Evolutionary conservation across 2,113 vertebrate genomes (phyloP).

Genomic region (Lipophrys pholis): DNA sequence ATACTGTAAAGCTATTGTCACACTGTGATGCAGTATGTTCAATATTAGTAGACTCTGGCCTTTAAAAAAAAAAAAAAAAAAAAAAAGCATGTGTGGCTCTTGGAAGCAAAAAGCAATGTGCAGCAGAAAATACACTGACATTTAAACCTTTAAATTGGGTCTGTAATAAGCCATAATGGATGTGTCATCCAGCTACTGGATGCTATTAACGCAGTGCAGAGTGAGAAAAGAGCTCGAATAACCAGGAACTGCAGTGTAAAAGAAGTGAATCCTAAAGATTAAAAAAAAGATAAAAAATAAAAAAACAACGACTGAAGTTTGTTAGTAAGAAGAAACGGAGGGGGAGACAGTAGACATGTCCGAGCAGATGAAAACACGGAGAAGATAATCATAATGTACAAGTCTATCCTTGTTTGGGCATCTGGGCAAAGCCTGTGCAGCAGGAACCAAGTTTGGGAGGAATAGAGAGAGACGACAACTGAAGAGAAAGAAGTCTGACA

Average conservation of each 20-base stretch:
- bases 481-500: not conserved
- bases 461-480: constrained; percentile 10
- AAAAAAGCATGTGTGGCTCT: not conserved
- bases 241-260: constrained; percentile 4
- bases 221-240: constrained; percentile 27
- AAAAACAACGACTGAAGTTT: constrained; percentile 12
- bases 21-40: constrained; percentile 18
- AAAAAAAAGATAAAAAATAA: not conserved
- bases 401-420: constrained; percentile 77
- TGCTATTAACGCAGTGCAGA: constrained; percentile 34
- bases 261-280: constrained; percentile 31
- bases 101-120: constrained; percentile 15
- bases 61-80: constrained; percentile 35
- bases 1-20: constrained; percentile 39
- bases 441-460: constrained; percentile 39
- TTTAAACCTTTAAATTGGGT: constrained; percentile 38
- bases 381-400: constrained; percentile 39
- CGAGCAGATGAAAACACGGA: constrained; percentile 36
- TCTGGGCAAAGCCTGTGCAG: constrained; percentile 55
- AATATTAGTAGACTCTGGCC: not conserved
- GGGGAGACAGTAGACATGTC: constrained; percentile 6
- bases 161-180: constrained; percentile 46
- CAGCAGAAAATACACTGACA: constrained; percentile 37
- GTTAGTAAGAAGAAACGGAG: not conserved
- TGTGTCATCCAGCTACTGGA: constrained; percentile 50